Base-by-base conservation (phyloP, 2,113 vertebrate genomes). In the Sceloporus tristichus region DNA sequence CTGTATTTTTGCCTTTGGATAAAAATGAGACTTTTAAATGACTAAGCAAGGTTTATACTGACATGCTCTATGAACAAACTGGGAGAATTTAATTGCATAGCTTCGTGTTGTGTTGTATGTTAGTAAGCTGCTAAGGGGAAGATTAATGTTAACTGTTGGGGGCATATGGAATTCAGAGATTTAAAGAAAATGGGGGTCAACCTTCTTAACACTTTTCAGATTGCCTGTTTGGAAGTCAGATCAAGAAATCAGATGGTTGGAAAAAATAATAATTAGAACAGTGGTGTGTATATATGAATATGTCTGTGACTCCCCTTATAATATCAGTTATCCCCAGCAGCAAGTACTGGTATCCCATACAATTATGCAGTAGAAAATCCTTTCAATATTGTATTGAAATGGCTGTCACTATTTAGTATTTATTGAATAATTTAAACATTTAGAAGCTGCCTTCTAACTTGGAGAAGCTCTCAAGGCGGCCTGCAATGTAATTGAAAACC, bases 121-220 rank as follows among this genome's bases (percentile, higher is more conserved):
- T 89, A 56, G 34, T 80, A 53, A 48, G 59, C 90, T 85, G 92
- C 94, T 93, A 92, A 94, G 87, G 65, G 91, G 65, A 59, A 91
- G 85, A 92, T 82, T 91, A 85, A 93, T 94, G 85, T 40, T 5
- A 87, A 91, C 87, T 82, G 40, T 79, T 85, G 85, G 89, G 81
- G 38, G 59, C 68, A 54, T 66, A 62, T 59, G 79, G 80, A 79
- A 91, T 84, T 56, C 74, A 90, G 90, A 94, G 86, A 88, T 83
- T 91, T 87, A 62, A 90, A 94, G 91, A 94, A 95, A 94, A 93
- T 94, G 88, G 90, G 85, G 84, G 93, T 73, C 89, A 80, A 16
- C 88, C 38, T 87, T 82, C n/a, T 29, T 71, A 76, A 91, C 10
- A 11, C 27, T 85, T 82, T 89, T 85, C 77, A 79, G 90, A 65